These are phyloP conservation scores for Mesembrinibis cayennensis DNA, from an alignment of 2,113 vertebrate genomes.

Conservation along the genomic window DNA sequence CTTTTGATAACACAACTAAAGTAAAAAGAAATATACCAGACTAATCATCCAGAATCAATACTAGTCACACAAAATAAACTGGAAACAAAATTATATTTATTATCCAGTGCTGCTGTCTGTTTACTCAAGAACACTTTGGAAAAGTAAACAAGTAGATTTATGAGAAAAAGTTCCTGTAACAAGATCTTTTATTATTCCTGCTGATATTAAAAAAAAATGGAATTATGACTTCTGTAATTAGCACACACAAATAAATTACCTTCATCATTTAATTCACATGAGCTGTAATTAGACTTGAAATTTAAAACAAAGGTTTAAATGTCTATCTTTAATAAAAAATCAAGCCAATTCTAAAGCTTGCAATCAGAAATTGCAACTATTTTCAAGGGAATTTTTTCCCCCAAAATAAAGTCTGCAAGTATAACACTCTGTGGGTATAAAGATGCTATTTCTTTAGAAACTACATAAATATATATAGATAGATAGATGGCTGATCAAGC, in stretches of 20 bases:
- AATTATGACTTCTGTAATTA: background rate
- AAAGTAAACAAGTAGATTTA: background rate
- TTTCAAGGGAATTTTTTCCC: background rate
- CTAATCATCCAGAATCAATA: background rate
- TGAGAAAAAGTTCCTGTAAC: background rate
- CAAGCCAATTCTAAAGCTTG: background rate
- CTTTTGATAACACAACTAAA: background rate
- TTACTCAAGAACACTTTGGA: background rate
- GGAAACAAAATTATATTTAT: background rate
- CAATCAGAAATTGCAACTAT: background rate
- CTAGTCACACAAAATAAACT: background rate
- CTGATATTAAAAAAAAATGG: background rate
- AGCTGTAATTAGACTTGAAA: background rate
- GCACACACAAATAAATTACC: background rate
- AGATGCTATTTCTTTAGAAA: background rate
- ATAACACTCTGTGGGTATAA: background rate
- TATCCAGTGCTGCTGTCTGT: background rate
- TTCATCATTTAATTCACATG: background rate
- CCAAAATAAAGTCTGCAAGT: background rate
- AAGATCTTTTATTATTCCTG: background rate
- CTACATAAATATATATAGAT: rapidly evolving
- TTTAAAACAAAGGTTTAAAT: background rate
- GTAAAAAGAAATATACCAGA: background rate
- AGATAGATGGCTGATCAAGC: background rate
- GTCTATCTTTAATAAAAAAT: background rate